Conservation (phyloP, 2,113 vertebrate genomes). For the Lepus timidus region DNA sequence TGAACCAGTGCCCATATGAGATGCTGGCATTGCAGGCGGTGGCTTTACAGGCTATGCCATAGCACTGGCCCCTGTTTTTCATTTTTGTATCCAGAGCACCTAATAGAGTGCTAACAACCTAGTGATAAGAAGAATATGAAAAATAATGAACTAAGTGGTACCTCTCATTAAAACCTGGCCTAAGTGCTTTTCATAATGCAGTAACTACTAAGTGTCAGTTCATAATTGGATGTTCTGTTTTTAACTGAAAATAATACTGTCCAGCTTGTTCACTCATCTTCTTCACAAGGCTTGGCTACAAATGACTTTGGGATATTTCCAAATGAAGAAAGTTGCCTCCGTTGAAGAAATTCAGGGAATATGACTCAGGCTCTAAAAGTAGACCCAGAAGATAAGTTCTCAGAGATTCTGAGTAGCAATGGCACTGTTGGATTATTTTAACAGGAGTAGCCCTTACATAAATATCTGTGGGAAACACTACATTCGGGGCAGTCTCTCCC, state of each 20-base stretch:
- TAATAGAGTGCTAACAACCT: slow-evolving; percentile 36
- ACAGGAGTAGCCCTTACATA: slow-evolving; percentile 48
- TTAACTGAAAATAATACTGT: slow-evolving; percentile 74
- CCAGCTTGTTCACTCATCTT: slow-evolving; percentile 67
- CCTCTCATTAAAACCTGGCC: slow-evolving; percentile 38
- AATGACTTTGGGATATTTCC: slow-evolving; percentile 70
- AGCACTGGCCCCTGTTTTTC: not conserved
- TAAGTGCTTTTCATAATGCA: slow-evolving; percentile 55
- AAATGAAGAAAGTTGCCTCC: slow-evolving; percentile 65
- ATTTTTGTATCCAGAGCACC: slow-evolving; percentile 12
- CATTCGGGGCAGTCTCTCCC: not conserved
- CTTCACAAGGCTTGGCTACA: slow-evolving; percentile 70
- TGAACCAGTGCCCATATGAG: no score
- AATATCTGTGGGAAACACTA: not conserved
- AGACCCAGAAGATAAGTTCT: slow-evolving; percentile 63
- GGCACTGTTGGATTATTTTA: slow-evolving; percentile 56
- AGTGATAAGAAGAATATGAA: slow-evolving; percentile 23
- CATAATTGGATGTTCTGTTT: slow-evolving; percentile 64
- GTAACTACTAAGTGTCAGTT: slow-evolving; percentile 64
- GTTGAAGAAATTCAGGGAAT: slow-evolving; percentile 68
- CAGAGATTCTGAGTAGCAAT: slow-evolving; percentile 61
- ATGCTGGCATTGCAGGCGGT: no score
- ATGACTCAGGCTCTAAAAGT: slow-evolving; percentile 73
- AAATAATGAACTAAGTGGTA: slow-evolving; percentile 46
- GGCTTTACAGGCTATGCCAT: no score